These are phyloP conservation scores for Lasiurus borealis DNA, from an alignment of 2,113 vertebrate genomes.

Conservation along the genomic window DNA sequence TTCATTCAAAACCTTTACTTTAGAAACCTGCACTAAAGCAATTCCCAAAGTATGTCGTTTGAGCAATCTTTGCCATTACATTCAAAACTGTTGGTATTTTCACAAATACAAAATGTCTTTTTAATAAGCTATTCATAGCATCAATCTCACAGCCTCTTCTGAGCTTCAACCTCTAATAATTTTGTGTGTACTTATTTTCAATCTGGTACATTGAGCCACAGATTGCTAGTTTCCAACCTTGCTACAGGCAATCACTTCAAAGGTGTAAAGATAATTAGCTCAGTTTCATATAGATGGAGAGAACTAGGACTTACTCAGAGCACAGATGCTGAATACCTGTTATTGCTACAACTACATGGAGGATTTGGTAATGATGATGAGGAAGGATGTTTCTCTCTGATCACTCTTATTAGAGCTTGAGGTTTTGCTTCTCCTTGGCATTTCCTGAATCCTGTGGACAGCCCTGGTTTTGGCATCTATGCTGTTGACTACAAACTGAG, in stretches of 20 bases:
- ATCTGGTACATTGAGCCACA: not conserved
- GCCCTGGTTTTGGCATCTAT: not conserved
- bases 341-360: not conserved
- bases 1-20: not conserved
- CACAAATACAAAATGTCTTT: not conserved
- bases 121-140: not conserved
- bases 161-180: not conserved
- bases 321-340: conserved; percentile 21
- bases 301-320: not conserved
- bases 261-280: conserved; percentile 32
- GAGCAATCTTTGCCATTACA: not conserved
- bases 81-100: too few relatives aligned
- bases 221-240: not conserved
- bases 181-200: not conserved
- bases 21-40: not conserved
- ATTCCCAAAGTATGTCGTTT: not conserved
- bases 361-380: not conserved
- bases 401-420: not conserved
- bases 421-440: not conserved
- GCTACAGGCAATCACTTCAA: not conserved
- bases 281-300: conserved; percentile 22
- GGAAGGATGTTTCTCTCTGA: not conserved
- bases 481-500: not conserved
- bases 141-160: not conserved
- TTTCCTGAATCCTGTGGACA: not conserved